Base-by-base conservation (phyloP, 2,797 vertebrate genomes). In the Pseudochaenichthys georgianus region DNA sequence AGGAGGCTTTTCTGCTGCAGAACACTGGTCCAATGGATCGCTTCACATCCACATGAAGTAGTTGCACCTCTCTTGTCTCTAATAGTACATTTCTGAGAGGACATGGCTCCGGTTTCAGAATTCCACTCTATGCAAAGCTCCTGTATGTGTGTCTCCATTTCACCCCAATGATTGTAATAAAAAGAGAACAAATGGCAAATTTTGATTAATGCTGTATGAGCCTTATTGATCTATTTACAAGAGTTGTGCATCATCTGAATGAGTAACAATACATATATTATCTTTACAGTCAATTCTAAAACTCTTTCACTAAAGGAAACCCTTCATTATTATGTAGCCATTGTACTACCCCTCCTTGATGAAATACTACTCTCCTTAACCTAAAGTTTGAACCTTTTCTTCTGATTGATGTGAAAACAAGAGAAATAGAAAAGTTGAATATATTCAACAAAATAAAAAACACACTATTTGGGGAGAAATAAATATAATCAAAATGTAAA, bases 71-170 rank as follows among this genome's bases (percentile, higher is more conserved):
- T 64, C 74, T 79, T 19, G 15, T 79, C 55, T 85, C 79, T 83
- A 80, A 75, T 68, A 53, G 52, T 80, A 75, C 83, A 88, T 87
- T 86, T 85, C 81, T 78, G 76, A 85, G 82, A 85, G 82, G 89
- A 87, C 81, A 87, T 66, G 64, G 68, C 66, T 85, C 81, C 90
- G 75, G 80, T 88, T 94, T 93, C 90, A 91, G 85, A 92, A 81
- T 83, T 90, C 81, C 92, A 94, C 93, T 93, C 93, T 95, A 95
- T 95, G 94, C 94, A 95, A 94, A 92, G 92, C 91, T 93, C 90
- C 91, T 91, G 89, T 92, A 80, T 75, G 89, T 89, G 82, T 92
- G 88, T 92, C 85, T 93, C 89, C 91, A 92, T 94, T 92, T 93
- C 91, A 94, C 89, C 85, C 83, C 74, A 60, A 93, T 92, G 92